Conservation (phyloP, 2,113 vertebrate species). For the Boulengeromyrus knoepffleri region DNA sequence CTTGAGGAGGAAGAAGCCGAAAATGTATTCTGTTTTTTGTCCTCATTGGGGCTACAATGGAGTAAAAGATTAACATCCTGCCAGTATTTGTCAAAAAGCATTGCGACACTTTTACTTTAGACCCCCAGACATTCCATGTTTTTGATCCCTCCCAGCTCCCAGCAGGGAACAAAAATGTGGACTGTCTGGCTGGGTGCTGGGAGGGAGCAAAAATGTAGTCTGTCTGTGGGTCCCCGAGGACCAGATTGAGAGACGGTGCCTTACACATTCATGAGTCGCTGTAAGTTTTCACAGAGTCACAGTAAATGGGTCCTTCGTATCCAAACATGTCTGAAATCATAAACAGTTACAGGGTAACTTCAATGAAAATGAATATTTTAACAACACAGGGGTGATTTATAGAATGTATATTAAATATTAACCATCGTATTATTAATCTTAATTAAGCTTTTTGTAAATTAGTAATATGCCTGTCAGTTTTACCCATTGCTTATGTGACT, state of each 20-base stretch:
- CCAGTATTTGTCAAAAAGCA: not conserved
- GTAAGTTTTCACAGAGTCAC: not conserved
- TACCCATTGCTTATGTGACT: conserved; percentile 26
- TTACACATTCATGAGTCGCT: not conserved
- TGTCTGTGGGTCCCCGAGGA: not conserved
- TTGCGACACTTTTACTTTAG: not conserved
- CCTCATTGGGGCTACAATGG: not conserved
- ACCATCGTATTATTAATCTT: conserved; percentile 35
- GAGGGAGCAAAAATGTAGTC: not conserved
- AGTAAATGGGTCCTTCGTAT: not conserved
- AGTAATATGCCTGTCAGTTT: conserved; percentile 19
- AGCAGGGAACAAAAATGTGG: not conserved
- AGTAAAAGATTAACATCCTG: not conserved
- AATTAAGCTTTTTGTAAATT: conserved; percentile 34
- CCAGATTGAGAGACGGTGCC: not conserved
- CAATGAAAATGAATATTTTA: conserved; percentile 22
- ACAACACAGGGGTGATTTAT: conserved; percentile 28
- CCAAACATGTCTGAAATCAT: not conserved
- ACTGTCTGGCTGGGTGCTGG: not conserved
- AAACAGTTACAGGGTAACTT: not conserved
- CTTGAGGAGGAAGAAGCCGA: not conserved
- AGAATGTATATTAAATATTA: conserved; percentile 26
- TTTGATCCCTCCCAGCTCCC: not conserved
- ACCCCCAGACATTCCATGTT: not conserved
- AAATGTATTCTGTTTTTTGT: not conserved